Percentiles rank a stretch among this genome's conserved stretches.
Evolutionary conservation across 2,797 vertebrate species (phyloP).

Genomic region (Margarornis squamiger): DNA sequence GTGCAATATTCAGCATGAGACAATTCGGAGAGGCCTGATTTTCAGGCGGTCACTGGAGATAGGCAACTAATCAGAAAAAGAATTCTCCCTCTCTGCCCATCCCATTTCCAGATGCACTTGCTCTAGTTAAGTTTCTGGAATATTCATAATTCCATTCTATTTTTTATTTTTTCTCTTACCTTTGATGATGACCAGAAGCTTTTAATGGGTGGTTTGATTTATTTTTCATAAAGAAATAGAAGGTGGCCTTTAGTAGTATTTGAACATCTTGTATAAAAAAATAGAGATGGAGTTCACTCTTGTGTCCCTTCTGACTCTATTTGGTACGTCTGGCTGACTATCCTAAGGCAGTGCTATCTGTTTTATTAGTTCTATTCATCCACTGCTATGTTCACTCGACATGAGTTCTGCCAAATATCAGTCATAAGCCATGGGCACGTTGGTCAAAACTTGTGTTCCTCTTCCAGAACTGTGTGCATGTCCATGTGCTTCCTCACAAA

Average conservation of each 20-base stretch:
- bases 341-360: background rate
- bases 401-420: background rate
- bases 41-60: constrained; percentile 2
- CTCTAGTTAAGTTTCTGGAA: constrained; percentile 2
- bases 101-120: constrained; percentile 1
- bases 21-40: background rate
- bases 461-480: background rate
- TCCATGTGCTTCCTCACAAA: background rate
- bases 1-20: background rate
- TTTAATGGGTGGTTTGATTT: background rate
- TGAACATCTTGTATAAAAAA: background rate
- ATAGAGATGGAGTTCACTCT: background rate
- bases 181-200: background rate
- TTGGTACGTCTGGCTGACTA: fast-evolving
- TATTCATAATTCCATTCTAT: background rate
- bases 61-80: constrained; percentile 1
- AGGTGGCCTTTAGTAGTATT: background rate
- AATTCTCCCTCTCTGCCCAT: background rate
- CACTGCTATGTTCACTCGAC: background rate
- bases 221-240: background rate
- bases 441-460: background rate
- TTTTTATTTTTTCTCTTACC: background rate
- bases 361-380: background rate
- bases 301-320: background rate
- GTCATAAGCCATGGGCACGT: fast-evolving